Evolutionary conservation across 2,888 invertebrate genomes (phyloP), one percentile per base, ranked within the genome.

Genomic region (Philereme vetulata): DNA sequence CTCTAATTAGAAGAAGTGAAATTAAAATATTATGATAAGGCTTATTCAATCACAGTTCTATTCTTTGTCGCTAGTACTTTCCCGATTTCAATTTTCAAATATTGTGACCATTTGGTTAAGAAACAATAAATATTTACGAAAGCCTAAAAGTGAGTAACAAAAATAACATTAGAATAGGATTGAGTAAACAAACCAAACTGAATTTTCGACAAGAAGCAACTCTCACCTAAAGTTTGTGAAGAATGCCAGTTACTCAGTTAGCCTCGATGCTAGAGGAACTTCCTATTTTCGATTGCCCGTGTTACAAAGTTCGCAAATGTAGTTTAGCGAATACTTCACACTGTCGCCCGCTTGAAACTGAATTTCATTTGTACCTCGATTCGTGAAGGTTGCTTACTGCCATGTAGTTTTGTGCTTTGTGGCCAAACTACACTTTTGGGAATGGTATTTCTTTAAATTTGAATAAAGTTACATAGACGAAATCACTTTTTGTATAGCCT

Each of bases 261-360:
- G 83, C 77, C 79, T 72, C 78, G 82, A 84, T 82, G 78, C 80
- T 80, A 77, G 78, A 66, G 69, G 74, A 91, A 91, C 85, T 90
- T 90, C 86, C 79, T 88, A 89, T 90, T 90, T 91, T 90, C 88
- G 88, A 90, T 90, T 90, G 88, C 77, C 82, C 81, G 82, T 84
- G 88, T 89, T 88, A 88, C 84, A 82, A 86, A 89, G 84, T 90
- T 88, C 72, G 82, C 76, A 81, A 88, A 88, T 85, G 84, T 84
- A 86, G 87, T 90, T 88, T 82, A 77, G 79, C 71, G 72, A 80
- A 79, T 78, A 83, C 78, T 86, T 88, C 80, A 80, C 82, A 78
- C 79, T 82, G 80, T 82, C 81, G 74, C 66, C 53, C 74, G 78
- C 71, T 78, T 72, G 72, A 74, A 85, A 84, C 83, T 85, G 81